phyloP scores from a whole-genome alignment of 2,113 vertebrate genomes.

The Larimichthys polyactis region DNA sequence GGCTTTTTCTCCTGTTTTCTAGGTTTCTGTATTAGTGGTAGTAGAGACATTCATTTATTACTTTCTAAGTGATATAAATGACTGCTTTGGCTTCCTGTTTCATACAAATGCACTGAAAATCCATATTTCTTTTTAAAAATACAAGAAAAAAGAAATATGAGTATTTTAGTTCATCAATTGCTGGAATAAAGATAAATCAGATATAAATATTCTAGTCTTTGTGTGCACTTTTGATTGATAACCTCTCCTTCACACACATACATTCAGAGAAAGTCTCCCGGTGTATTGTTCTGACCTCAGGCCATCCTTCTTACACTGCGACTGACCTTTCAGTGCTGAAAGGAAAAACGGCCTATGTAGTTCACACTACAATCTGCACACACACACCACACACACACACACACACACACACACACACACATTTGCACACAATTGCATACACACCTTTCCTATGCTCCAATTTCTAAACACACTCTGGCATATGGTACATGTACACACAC shows the following conservation, averaged over 20 bases:
- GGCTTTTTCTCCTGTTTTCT: neutral
- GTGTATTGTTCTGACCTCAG: conserved; percentile 86
- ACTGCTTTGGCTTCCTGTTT: neutral
- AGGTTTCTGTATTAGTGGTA: neutral
- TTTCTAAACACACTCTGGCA: neutral
- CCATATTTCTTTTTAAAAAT: conserved; percentile 1
- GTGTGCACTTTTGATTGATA: neutral
- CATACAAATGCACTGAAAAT: neutral
- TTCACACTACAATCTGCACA: conserved; percentile 42
- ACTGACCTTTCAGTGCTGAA: conserved; percentile 85
- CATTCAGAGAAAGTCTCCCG: conserved; percentile 49
- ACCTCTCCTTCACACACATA: conserved; percentile 8
- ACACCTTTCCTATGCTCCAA: conserved; percentile 14
- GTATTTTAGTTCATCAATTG: neutral
- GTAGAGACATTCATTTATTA: neutral
- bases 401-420: neutral
- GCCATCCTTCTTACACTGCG: conserved; percentile 84
- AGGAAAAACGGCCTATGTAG: conserved; percentile 76
- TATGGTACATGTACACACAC: neutral
- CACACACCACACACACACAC: conserved; percentile 16
- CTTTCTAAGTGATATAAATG: neutral
- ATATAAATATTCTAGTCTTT: neutral
- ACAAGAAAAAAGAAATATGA: neutral
- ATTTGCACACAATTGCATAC: conserved; percentile 44
- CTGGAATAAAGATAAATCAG: neutral